Conservation (phyloP, 2,888 invertebrate genomes). For the Philhelius pedissequus region DNA sequence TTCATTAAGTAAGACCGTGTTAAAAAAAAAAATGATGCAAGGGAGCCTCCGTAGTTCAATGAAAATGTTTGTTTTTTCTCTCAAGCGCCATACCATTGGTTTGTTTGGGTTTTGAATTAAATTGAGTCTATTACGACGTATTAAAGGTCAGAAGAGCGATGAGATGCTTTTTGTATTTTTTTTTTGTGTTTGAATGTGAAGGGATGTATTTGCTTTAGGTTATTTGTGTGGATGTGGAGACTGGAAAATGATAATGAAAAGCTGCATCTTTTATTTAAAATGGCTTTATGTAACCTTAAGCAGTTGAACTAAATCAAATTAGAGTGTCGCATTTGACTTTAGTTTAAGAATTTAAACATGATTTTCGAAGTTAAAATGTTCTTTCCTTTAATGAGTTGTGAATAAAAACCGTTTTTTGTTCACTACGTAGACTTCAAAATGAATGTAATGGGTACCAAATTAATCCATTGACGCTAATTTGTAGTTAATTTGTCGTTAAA, state of each 20-base stretch:
- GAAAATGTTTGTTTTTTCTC: slow-evolving; percentile 19
- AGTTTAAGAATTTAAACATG: too few species aligned
- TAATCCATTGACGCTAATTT: too few species aligned
- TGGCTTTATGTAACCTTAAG: not conserved
- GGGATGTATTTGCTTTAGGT: not conserved
- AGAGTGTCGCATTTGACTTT: too few species aligned
- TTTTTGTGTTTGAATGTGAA: not conserved
- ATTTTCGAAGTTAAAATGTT: too few species aligned
- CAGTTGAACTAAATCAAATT: too few species aligned
- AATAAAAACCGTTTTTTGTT: too few species aligned
- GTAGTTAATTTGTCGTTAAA: too few species aligned
- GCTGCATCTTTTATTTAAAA: not conserved
- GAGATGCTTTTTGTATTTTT: not conserved
- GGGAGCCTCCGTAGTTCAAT: slow-evolving; percentile 3
- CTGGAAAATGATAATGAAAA: not conserved
- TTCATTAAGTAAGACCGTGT: slow-evolving; percentile 32
- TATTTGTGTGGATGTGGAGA: not conserved
- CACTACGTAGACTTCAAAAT: too few species aligned
- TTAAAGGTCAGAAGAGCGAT: not conserved
- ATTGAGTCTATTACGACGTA: not conserved
- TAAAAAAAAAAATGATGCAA: slow-evolving; percentile 4
- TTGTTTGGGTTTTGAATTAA: slow-evolving; percentile 27
- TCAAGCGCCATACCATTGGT: slow-evolving; percentile 48
- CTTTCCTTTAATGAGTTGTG: too few species aligned
- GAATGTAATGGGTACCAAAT: too few species aligned